Base-by-base conservation (phyloP, 2,797 vertebrate genomes). In the Chaunax sp. region DNA sequence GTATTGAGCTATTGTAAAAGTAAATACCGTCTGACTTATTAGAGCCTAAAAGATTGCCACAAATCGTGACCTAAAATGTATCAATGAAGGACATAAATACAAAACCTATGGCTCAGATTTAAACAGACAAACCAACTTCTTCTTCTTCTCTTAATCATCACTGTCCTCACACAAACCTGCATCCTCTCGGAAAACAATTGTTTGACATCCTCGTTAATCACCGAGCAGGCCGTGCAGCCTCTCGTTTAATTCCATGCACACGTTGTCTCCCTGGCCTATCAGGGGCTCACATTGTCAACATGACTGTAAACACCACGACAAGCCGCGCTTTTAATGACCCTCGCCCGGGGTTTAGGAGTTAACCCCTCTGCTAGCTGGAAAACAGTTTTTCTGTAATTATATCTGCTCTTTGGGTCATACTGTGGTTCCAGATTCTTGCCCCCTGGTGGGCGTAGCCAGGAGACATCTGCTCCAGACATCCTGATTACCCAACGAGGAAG, bases 321-420 rank as follows among this genome's bases (percentile, higher is more conserved):
- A 74, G 47, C 53, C 19, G 23, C 43, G 72, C 65, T 62, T 43
- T 73, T 67, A 64, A 69, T 66, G 69, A 77, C 73, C 79, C 75
- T 66, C 3, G 19, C 65, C 59, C 50, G 0, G 1, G 64, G 74
- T 81, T 72, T 69, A 50, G 62, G 58, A 74, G 57, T 86, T 85
- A 80, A 80, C 75, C 64, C 65, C 23, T 64, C 46, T 49, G 73
- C 61, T 50, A 2, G 49, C 72, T 82, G 76, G 75, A 38, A 75
- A 74, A 58, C 64, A 51, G 82, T 30, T 71, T 74, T 70, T 62
- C 85, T 84, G 84, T 86, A 90, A 86, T 87, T 86, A 81, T 80
- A 87, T 61, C 89, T 82, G 83, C 80, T 79, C 86, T 75, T 45
- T 63, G 73, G 76, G 69, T 72, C 78, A 58, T 18, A 25, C 37